A percentile compares a stretch with the other conserved stretches of the same genome.
Evolutionary conservation across 2,888 invertebrate species (phyloP).

Genomic region (Tipula lateralis): DNA sequence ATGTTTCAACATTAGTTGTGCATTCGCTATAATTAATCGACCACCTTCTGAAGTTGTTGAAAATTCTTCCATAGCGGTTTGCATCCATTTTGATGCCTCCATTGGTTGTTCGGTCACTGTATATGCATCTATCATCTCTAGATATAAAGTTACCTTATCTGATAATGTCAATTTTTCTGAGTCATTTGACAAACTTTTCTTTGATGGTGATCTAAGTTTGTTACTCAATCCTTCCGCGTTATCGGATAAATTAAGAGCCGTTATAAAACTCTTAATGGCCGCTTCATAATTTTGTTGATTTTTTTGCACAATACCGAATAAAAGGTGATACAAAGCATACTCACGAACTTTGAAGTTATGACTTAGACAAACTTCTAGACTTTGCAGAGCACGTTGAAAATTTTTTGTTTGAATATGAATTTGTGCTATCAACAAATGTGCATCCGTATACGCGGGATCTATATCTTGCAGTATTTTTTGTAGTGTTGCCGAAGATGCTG

Average conservation of each 20-base stretch:
- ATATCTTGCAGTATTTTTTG: constrained; percentile 67
- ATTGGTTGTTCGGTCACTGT: constrained; percentile 62
- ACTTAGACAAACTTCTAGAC: constrained; percentile 83
- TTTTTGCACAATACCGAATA: constrained; percentile 78
- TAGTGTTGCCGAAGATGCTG: constrained; percentile 64
- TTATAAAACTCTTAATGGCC: constrained; percentile 68
- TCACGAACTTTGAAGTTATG: constrained; percentile 90
- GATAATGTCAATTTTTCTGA: constrained; percentile 53
- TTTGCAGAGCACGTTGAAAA: constrained; percentile 75
- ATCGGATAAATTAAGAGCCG: constrained; percentile 65
- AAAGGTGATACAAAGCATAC: constrained; percentile 83
- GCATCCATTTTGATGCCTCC: constrained; percentile 77
- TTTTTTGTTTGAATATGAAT: constrained; percentile 68
- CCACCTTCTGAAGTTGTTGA: constrained; percentile 80
- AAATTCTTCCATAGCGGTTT: constrained; percentile 64
- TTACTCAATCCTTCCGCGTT: constrained; percentile 40
- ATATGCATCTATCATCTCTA: constrained; percentile 79
- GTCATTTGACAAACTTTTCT: constrained; percentile 34
- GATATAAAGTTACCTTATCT: constrained; percentile 80
- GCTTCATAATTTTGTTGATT: constrained; percentile 65
- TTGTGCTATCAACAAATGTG: constrained; percentile 80
- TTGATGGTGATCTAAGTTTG: constrained; percentile 35
- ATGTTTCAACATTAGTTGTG: constrained; percentile 74
- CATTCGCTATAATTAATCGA: constrained; percentile 75
- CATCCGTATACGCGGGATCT: constrained; percentile 76